Evolutionary conservation across 2,113 vertebrate genomes (phyloP).

Genomic region (Pantherophis guttatus): DNA sequence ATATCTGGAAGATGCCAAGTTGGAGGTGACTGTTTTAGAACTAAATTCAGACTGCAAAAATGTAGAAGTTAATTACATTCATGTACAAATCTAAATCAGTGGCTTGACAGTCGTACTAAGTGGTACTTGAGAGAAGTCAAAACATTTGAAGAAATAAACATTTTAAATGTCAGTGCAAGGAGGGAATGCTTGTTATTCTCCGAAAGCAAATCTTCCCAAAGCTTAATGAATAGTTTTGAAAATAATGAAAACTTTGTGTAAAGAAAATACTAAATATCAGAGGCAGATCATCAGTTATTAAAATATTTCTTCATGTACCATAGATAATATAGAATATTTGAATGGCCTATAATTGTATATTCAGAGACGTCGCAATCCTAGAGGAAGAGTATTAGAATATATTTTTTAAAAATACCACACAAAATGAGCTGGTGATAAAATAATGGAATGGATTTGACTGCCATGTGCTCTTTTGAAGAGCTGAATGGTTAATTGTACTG

Average conservation of each 20-base stretch:
- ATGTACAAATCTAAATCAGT: not conserved
- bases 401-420: not conserved
- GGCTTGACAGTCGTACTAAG: not conserved
- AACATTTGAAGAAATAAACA: not conserved
- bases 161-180: not conserved
- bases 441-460: not conserved
- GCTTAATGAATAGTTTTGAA: not conserved
- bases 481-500: not conserved
- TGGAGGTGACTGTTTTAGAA: not conserved
- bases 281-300: not conserved
- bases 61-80: not conserved
- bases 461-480: not conserved
- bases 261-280: not conserved
- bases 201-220: not conserved
- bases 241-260: conserved; percentile 5
- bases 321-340: not conserved
- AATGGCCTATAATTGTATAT: not conserved
- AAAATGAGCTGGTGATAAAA: not conserved
- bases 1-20: not conserved
- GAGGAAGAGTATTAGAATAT: not conserved
- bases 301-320: not conserved
- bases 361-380: not conserved
- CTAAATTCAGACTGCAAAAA: not conserved
- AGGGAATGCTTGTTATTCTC: not conserved
- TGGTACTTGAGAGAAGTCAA: not conserved